Conservation (phyloP, 2,797 vertebrate genomes). For the Rhinoraja longicauda region DNA sequence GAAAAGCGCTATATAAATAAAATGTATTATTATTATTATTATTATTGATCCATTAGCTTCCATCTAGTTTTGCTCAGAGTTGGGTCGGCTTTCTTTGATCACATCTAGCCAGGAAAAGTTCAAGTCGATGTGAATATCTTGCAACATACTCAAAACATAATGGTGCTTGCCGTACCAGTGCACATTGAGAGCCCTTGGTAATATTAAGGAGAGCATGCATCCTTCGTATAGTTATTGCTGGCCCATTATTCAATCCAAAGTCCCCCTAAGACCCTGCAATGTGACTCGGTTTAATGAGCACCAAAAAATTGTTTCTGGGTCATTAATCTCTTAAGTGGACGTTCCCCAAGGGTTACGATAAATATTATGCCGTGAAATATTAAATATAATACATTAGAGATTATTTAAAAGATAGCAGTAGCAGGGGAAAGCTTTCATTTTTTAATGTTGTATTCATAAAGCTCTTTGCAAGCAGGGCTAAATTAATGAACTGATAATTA, state of each 20-base stretch:
- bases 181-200: neutral
- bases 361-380: constrained; percentile 17
- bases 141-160: neutral
- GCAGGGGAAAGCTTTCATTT: constrained; percentile 16
- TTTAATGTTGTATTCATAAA: constrained; percentile 21
- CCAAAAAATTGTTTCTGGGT: neutral
- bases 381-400: neutral
- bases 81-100: neutral
- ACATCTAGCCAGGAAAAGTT: neutral
- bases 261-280: neutral
- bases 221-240: neutral
- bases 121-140: neutral
- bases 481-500: constrained; percentile 24
- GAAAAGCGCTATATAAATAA: too few species aligned
- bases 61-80: neutral
- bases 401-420: constrained; percentile 31
- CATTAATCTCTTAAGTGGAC: constrained; percentile 24
- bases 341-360: neutral
- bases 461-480: neutral
- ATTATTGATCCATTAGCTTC: neutral
- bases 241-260: neutral
- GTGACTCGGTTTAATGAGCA: constrained; percentile 1
- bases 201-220: neutral
- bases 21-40: too few species aligned
- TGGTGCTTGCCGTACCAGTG: neutral